phyloP scores from a whole-genome alignment of 2,797 vertebrate species.

The Platyrinchus mystaceus region DNA sequence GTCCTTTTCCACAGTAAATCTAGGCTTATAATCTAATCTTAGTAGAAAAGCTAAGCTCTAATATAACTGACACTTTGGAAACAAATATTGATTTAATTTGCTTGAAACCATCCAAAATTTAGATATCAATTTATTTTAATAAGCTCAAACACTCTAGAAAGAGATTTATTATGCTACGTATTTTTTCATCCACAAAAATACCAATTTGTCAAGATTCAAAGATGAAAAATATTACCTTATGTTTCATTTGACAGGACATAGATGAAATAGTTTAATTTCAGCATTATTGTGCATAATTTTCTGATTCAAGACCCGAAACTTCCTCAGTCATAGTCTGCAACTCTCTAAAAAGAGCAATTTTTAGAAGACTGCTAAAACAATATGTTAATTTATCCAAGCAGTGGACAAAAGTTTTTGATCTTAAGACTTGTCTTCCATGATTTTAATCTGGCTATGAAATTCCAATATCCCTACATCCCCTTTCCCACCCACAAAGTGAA shows the following conservation, averaged over 20 bases:
- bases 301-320: neutral
- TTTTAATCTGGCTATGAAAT: neutral
- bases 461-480: neutral
- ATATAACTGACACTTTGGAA: neutral
- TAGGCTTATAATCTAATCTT: neutral
- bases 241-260: neutral
- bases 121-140: constrained; percentile 15
- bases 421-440: neutral
- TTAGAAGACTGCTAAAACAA: neutral
- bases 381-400: neutral
- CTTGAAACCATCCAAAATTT: neutral
- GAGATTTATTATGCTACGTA: neutral
- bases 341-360: neutral
- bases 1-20: neutral
- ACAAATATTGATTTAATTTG: neutral
- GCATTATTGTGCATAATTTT: neutral
- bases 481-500: neutral
- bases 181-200: neutral
- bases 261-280: constrained; percentile 14
- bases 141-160: neutral
- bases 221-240: constrained; percentile 1
- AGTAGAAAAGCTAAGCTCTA: neutral
- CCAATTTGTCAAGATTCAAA: constrained; percentile 18
- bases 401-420: neutral
- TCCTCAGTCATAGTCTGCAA: neutral